Evolutionary conservation across 1,140 invertebrate species (phyloP).

Genomic region (Polypedilum pembai): DNA sequence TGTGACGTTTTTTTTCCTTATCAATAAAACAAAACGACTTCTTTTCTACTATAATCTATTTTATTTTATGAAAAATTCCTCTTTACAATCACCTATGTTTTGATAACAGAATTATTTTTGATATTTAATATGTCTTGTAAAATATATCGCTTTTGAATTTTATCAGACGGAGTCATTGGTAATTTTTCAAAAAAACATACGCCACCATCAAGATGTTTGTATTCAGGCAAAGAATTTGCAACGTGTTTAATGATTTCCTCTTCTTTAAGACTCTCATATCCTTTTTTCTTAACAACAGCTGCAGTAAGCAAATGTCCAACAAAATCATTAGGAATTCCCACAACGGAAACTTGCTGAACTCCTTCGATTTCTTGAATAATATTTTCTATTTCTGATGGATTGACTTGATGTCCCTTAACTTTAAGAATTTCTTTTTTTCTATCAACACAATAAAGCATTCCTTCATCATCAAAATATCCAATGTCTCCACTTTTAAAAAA

Average conservation of each 20-base stretch:
- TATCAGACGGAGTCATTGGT: not conserved
- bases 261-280: not conserved
- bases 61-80: no score
- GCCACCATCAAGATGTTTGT: not conserved
- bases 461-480: constrained; percentile 53
- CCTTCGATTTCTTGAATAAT: constrained; percentile 54
- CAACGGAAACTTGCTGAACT: constrained; percentile 57
- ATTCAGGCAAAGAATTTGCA: not conserved
- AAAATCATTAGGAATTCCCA: constrained; percentile 54
- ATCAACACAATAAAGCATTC: constrained; percentile 55
- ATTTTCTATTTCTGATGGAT: constrained; percentile 27
- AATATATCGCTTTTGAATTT: not conserved
- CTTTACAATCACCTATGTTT: no score
- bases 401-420: constrained; percentile 46
- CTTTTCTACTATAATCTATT: no score
- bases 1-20: no score
- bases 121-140: no score
- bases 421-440: constrained; percentile 65
- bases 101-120: no score
- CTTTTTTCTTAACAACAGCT: not conserved
- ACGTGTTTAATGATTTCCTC: not conserved
- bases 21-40: no score
- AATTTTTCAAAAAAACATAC: not conserved
- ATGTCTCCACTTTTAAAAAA: constrained; percentile 59
- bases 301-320: constrained; percentile 54